Evolutionary conservation across 2,888 invertebrate genomes (phyloP).

Genomic region (Metalampra italica): DNA sequence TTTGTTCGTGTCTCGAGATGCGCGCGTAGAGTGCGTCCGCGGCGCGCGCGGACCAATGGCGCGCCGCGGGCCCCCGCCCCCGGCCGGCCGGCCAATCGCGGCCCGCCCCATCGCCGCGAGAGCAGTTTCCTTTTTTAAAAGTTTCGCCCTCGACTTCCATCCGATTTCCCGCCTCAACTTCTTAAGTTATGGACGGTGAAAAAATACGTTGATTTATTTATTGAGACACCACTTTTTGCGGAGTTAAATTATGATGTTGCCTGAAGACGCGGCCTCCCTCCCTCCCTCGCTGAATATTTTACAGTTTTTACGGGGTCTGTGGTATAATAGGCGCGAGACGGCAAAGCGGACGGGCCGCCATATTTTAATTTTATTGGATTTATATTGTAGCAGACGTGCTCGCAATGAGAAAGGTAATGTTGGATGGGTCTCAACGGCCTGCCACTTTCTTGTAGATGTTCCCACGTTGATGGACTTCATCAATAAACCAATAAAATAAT

Average conservation of each 20-base stretch:
- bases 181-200: slow-evolving; percentile 70
- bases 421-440: slow-evolving; percentile 15
- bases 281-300: slow-evolving; percentile 36
- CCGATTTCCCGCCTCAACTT: slow-evolving; percentile 74
- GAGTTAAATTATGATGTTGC: slow-evolving; percentile 69
- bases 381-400: slow-evolving; percentile 38
- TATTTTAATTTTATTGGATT: slow-evolving; percentile 44
- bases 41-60: slow-evolving; percentile 53
- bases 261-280: slow-evolving; percentile 34
- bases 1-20: slow-evolving; percentile 73
- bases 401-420: slow-evolving; percentile 22
- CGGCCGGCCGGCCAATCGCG: slow-evolving; percentile 59
- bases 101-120: slow-evolving; percentile 51
- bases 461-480: slow-evolving; percentile 20
- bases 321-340: slow-evolving; percentile 12
- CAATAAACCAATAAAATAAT: background rate
- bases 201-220: slow-evolving; percentile 71
- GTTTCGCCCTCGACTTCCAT: slow-evolving; percentile 74
- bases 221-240: slow-evolving; percentile 63
- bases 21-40: slow-evolving; percentile 62
- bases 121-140: slow-evolving; percentile 78
- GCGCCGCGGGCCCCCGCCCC: slow-evolving; percentile 60
- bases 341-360: slow-evolving; percentile 21
- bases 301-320: slow-evolving; percentile 41
- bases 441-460: slow-evolving; percentile 23